phyloP scores from a whole-genome alignment of 2,113 vertebrate species.

The Dunckerocampus dactyliophorus region DNA sequence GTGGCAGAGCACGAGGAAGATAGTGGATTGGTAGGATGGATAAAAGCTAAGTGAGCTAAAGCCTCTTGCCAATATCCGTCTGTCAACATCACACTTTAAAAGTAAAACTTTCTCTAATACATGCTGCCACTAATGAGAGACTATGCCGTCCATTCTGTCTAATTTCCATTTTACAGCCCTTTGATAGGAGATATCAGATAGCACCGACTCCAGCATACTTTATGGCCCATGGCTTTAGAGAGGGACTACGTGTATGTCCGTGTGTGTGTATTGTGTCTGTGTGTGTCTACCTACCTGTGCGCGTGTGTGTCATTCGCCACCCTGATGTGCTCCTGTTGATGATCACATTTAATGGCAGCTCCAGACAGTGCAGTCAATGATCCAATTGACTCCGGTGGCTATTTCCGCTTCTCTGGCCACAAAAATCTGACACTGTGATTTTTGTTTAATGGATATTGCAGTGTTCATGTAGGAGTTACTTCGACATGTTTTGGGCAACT shows the following conservation, averaged over 20 bases:
- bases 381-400: constrained; percentile 44
- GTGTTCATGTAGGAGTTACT: not conserved
- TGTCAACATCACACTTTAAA: constrained; percentile 24
- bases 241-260: not conserved
- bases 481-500: not conserved
- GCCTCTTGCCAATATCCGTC: constrained; percentile 17
- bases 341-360: constrained; percentile 48
- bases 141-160: constrained; percentile 51
- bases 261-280: constrained; percentile 1
- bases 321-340: constrained; percentile 41
- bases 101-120: constrained; percentile 33
- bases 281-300: not conserved
- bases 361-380: constrained; percentile 32
- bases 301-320: constrained; percentile 13
- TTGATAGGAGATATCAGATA: constrained; percentile 52
- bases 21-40: constrained; percentile 1
- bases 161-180: constrained; percentile 63
- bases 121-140: constrained; percentile 49
- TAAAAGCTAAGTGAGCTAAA: constrained; percentile 21
- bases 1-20: constrained; percentile 19
- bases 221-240: constrained; percentile 34
- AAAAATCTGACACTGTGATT: constrained; percentile 32
- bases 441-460: not conserved
- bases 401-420: constrained; percentile 39
- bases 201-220: constrained; percentile 44